Conservation (phyloP, 2,888 invertebrate genomes). For the Agonopterix heracliana region DNA sequence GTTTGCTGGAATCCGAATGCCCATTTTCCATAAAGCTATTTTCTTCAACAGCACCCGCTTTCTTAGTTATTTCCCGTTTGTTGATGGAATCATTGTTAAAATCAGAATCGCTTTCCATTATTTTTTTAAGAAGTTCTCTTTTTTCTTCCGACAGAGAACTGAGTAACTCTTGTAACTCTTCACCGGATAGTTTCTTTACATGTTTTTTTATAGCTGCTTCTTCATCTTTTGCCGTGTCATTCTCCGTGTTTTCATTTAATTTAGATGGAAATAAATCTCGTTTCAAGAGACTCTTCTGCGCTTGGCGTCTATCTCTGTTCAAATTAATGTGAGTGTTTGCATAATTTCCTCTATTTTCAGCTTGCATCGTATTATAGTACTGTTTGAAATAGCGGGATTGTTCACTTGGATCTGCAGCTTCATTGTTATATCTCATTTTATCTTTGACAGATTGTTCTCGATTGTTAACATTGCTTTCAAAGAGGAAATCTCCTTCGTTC, state of each 20-base stretch:
- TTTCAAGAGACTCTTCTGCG: background rate
- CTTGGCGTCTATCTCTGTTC: conserved; percentile 44
- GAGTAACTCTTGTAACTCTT: conserved; percentile 55
- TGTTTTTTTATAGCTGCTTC: conserved; percentile 57
- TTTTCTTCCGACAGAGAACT: conserved; percentile 59
- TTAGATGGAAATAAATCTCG: background rate
- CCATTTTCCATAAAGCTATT: conserved; percentile 40
- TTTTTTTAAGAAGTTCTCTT: conserved; percentile 51
- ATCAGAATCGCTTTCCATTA: conserved; percentile 40
- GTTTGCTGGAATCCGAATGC: conserved; percentile 48
- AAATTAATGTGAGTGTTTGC: conserved; percentile 26
- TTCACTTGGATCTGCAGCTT: conserved; percentile 24
- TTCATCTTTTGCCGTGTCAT: conserved; percentile 39
- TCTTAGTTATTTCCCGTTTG: conserved; percentile 67
- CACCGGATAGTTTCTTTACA: conserved; percentile 51
- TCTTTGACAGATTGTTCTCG: conserved; percentile 24
- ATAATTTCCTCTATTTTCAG: conserved; percentile 33
- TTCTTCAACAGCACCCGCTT: conserved; percentile 57
- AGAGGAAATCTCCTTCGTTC: conserved; percentile 34
- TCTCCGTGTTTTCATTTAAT: conserved; percentile 14
- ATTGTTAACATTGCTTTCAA: conserved; percentile 22
- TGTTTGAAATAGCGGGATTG: conserved; percentile 30
- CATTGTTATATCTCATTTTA: conserved; percentile 31
- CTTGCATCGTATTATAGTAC: conserved; percentile 33
- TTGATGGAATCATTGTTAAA: conserved; percentile 28